Base-by-base conservation (phyloP, 2,113 vertebrate species). In the Chiloscyllium plagiosum region DNA sequence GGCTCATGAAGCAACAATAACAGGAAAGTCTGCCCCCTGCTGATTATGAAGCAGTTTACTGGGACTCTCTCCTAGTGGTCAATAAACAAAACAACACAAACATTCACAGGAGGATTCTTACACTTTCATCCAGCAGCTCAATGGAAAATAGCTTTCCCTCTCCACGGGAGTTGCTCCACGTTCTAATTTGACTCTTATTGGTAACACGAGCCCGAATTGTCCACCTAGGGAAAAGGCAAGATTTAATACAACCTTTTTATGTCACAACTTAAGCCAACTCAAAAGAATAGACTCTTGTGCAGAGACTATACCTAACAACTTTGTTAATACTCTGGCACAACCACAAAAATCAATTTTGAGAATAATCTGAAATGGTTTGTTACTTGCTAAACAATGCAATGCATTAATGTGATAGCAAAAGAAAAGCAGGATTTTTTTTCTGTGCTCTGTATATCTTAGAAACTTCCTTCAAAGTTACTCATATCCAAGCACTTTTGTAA, bases 71-170 rank as follows among this genome's bases (percentile, higher is more conserved):
- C 69, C 68, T 95, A 19, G n/a, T 72, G 94, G 94, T 72, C 68
- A 93, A 33, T 7, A 29, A 95, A 95, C 94, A 95, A 72, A 95
- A 24, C 94, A 95, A 0, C 61, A 50, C 22, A 95, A 86, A 69
- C 20, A 87, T 0, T 0, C 52, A 94, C 87, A 19, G 68, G 69
- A 65, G 61, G 22, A 96, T 96, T 98, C 99, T 98, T 97, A 99
- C 99, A 0, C 98, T 99, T 97, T 99, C 99, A 96, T 99, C 99
- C 94, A 99, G 98, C 0, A 99, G 96, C 97, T 99, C 99, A 96
- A 99, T 97, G 80, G 99, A 99, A 96, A 99, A 99, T 65, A 99
- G 98, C 96, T 99, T 99, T 86, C 99, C 99, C 78, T 99, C 99
- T 0, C 99, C 99, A 13, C 99, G 98, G 42, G 99, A 98, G 97